These are phyloP conservation scores for Anguilla megastoma DNA, from an alignment of 2,797 vertebrate species.

Conservation along the genomic window DNA sequence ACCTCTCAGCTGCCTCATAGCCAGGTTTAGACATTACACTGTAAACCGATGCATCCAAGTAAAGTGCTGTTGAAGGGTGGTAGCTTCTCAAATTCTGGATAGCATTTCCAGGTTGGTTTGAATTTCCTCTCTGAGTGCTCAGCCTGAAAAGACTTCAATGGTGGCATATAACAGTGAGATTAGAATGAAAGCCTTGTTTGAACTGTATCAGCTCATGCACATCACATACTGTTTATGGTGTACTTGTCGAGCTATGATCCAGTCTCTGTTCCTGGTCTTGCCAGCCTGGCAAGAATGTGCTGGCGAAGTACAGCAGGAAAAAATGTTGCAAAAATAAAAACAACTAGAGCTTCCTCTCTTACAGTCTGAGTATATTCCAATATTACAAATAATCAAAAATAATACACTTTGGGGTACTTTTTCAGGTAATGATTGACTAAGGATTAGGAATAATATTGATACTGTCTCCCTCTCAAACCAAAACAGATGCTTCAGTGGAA, in stretches of 20 bases:
- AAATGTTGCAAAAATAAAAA: no score
- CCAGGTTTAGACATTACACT: not conserved
- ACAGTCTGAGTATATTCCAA: no score
- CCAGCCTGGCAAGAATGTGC: not conserved
- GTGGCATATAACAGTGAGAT: not conserved
- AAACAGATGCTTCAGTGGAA: no score
- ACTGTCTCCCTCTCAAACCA: no score
- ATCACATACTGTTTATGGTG: not conserved
- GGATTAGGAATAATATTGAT: no score
- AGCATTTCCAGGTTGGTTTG: not conserved
- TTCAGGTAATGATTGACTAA: no score
- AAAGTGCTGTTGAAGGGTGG: not conserved
- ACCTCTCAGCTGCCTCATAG: not conserved
- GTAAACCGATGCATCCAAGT: not conserved
- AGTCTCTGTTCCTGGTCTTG: not conserved
- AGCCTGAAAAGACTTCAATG: not conserved
- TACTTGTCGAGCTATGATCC: not conserved
- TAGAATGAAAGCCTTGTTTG: not conserved
- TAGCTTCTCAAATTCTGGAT: constrained; percentile 1
- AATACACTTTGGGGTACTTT: no score
- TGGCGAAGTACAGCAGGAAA: not conserved
- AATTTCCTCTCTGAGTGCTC: not conserved
- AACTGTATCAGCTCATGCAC: not conserved
- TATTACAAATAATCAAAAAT: no score
- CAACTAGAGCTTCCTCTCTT: no score